Conservation (phyloP, 2,113 vertebrate species). For the Falcunculus frontatus region DNA sequence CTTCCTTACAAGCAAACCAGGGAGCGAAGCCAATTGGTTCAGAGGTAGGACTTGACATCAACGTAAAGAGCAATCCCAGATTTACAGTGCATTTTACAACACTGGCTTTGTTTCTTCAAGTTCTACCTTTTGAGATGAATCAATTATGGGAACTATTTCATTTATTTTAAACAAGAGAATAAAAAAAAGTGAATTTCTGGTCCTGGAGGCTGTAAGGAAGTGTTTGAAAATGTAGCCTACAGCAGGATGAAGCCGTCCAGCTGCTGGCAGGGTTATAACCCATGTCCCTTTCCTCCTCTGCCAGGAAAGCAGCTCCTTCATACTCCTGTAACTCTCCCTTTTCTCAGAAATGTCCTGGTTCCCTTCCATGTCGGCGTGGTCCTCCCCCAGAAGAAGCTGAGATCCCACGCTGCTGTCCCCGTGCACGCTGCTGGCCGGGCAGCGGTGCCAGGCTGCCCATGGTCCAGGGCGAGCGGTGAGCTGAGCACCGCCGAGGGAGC, state of each 20-base stretch:
- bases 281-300: not conserved
- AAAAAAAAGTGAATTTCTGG: not conserved
- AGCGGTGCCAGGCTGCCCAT: not conserved
- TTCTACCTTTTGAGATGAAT: not conserved
- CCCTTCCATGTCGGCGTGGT: not conserved
- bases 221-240: not conserved
- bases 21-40: not conserved
- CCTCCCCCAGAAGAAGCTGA: not conserved
- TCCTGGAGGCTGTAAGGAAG: not conserved
- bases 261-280: not conserved
- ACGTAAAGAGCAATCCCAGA: not conserved
- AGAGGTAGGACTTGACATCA: not conserved
- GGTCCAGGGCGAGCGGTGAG: not conserved
- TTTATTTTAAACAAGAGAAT: not conserved
- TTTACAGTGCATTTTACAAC: not conserved
- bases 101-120: not conserved
- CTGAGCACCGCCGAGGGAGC: not conserved
- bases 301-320: not conserved
- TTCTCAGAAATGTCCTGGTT: conserved; percentile 42
- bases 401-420: not conserved
- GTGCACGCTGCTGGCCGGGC: not conserved
- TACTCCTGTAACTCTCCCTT: not conserved
- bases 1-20: not conserved
- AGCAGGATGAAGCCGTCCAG: not conserved
- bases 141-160: not conserved